Evolutionary conservation across 2,113 vertebrate species (phyloP).

Genomic region (Daboia siamensis): DNA sequence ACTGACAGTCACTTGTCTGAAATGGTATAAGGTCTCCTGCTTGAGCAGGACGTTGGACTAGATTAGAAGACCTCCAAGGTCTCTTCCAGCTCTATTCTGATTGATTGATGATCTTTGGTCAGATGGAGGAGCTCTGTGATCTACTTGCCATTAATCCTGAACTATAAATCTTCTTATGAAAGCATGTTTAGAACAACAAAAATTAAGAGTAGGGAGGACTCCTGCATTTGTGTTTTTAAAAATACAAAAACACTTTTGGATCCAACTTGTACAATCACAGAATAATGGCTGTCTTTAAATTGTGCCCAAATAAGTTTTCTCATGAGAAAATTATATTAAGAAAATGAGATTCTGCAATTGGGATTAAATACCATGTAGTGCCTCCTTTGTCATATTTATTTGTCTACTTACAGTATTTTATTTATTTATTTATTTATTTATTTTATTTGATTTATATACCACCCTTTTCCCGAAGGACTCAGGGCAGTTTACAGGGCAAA

Average conservation of each 20-base stretch:
- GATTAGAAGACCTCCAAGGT: too few species aligned
- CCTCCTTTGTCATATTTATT: conserved; percentile 11
- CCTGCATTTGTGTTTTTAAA: neutral
- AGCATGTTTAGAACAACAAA: neutral
- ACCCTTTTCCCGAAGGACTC: too few species aligned
- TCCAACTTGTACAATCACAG: neutral
- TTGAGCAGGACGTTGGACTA: too few species aligned
- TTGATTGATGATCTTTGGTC: too few species aligned
- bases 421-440: too few species aligned
- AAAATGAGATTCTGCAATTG: neutral
- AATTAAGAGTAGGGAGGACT: neutral
- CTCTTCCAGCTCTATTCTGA: too few species aligned
- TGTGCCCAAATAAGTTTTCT: neutral
- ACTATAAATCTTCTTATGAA: neutral
- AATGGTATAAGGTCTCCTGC: too few species aligned
- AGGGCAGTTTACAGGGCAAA: too few species aligned
- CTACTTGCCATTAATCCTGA: neutral
- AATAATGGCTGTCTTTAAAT: neutral
- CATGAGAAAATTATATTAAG: neutral
- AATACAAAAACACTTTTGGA: neutral
- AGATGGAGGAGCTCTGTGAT: neutral
- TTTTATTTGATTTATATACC: too few species aligned
- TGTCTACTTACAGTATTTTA: neutral
- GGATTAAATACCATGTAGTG: neutral
- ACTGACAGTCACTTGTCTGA: too few species aligned